Evolutionary conservation across 2,797 vertebrate species (phyloP).

Genomic region (Microctenopoma stevenorrisi): DNA sequence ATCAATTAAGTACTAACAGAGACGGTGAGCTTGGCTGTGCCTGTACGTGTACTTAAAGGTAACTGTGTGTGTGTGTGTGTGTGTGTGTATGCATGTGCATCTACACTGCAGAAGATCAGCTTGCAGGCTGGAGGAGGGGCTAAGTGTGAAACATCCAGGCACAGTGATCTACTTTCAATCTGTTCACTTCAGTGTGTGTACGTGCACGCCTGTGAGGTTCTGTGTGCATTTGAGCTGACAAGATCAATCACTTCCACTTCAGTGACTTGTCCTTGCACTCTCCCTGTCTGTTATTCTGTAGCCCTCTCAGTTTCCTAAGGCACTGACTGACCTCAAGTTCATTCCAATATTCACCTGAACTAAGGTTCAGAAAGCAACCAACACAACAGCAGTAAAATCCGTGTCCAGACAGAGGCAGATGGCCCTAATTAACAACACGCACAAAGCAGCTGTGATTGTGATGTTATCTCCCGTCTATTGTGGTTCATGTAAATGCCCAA

Average conservation of each 20-base stretch:
- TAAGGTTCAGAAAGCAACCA: constrained; percentile 36
- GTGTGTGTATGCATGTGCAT: background rate
- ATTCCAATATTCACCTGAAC: constrained; percentile 39
- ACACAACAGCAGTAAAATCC: background rate
- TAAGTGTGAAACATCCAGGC: constrained; percentile 51
- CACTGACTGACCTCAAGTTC: constrained; percentile 47
- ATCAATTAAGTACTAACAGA: constrained; percentile 77
- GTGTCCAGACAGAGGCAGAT: background rate
- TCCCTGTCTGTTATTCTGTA: constrained; percentile 34
- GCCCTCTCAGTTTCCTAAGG: constrained; percentile 36
- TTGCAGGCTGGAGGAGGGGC: constrained; percentile 66
- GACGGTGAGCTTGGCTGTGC: constrained; percentile 42
- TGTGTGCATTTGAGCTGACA: constrained; percentile 61
- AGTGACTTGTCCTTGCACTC: constrained; percentile 63
- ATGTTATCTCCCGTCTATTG: too few relatives aligned
- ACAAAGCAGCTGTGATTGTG: background rate
- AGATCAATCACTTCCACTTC: constrained; percentile 73
- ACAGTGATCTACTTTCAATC: constrained; percentile 76
- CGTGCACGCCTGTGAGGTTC: constrained; percentile 11
- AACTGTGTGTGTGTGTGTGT: constrained; percentile 20
- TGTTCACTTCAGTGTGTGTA: constrained; percentile 48
- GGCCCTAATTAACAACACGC: background rate
- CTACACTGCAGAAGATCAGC: constrained; percentile 53
- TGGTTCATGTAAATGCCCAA: too few relatives aligned
- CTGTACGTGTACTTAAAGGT: constrained; percentile 21